Evolutionary conservation across 2,113 vertebrate genomes (phyloP), one percentile per base, ranked within the genome.

Genomic region (Paratilapia polleni): DNA sequence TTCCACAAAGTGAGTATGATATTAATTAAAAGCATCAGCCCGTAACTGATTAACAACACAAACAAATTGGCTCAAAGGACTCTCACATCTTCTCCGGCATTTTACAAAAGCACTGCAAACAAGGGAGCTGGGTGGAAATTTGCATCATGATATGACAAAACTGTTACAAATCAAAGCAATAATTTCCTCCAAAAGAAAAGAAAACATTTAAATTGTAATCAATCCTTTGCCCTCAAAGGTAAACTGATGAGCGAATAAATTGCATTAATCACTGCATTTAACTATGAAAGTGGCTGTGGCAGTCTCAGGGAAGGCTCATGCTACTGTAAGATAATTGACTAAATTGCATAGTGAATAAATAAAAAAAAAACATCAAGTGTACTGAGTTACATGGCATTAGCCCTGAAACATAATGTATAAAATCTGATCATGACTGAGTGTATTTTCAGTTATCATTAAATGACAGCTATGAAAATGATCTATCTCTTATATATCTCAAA

Each of bases 1-100:
- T 77, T 83, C 77, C 58, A 83, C 22, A 49, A 80, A 19, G 58
- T 63, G 70, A 38, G 62, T 66, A 61, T 76, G 74, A 81, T 84
- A 78, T 84, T 88, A 90, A 86, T 88, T 88, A 82, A 86, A 84
- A 78, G 61, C 86, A 86, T 82, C 75, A 68, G 86, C 59, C 83
- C 28, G 64, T 83, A 86, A 86, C 78, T 84, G 68, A 90, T 90
- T 84, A 86, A 79, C 81, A 84, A 79, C 81, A 75, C 74, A 86
- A 84, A 88, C 74, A 86, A 79, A 86, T 63, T 70, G 66, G 56
- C 78, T 84, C 38, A 36, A 61, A 74, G 66, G 49, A 77, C 15
- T 77, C 61, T 54, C 36, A 68, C 64, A 60, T 78, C 52, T 70
- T 70, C 61, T 68, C 70, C 57, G 31, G 34, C 38, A 77, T 56